Conservation (phyloP, 1,140 invertebrate genomes). For the Megathymus violae region DNA sequence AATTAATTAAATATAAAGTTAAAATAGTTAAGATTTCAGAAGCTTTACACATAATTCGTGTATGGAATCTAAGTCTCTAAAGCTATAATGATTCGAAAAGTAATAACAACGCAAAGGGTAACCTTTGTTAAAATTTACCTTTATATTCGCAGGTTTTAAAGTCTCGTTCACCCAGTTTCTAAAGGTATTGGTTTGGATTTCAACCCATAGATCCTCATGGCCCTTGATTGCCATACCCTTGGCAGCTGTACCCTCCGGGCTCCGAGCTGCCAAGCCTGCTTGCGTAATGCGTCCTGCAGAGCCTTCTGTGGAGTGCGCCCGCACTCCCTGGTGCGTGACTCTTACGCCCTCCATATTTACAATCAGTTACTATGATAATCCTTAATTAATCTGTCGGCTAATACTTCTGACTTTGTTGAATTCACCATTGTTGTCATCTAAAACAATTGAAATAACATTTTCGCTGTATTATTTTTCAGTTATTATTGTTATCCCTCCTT, state of each 20-base stretch:
- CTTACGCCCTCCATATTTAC: conserved; percentile 67
- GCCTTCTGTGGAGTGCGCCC: conserved; percentile 74
- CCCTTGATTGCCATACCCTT: conserved; percentile 97
- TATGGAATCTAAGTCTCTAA: no score
- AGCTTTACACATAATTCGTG: no score
- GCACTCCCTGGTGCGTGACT: conserved; percentile 74
- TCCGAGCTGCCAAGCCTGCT: conserved; percentile 92
- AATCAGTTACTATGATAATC: conserved; percentile 37
- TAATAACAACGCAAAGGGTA: no score
- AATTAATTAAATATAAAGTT: no score
- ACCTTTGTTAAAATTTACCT: no score
- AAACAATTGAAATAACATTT: conserved; percentile 35
- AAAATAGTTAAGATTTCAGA: no score
- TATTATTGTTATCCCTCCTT: no score
- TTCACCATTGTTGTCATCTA: conserved; percentile 54
- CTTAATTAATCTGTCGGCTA: conserved; percentile 37
- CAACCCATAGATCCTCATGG: conserved; percentile 97
- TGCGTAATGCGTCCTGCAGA: conserved; percentile 83
- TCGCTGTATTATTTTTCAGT: background rate
- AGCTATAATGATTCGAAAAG: no score
- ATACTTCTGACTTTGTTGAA: conserved; percentile 48
- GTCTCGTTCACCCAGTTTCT: conserved; percentile 99
- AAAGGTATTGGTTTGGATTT: conserved; percentile 98
- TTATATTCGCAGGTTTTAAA: conserved; percentile 87
- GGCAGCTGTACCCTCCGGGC: conserved; percentile 95